Conservation (phyloP, 2,113 vertebrate species). For the Pseudorhombus dupliciocellatus region DNA sequence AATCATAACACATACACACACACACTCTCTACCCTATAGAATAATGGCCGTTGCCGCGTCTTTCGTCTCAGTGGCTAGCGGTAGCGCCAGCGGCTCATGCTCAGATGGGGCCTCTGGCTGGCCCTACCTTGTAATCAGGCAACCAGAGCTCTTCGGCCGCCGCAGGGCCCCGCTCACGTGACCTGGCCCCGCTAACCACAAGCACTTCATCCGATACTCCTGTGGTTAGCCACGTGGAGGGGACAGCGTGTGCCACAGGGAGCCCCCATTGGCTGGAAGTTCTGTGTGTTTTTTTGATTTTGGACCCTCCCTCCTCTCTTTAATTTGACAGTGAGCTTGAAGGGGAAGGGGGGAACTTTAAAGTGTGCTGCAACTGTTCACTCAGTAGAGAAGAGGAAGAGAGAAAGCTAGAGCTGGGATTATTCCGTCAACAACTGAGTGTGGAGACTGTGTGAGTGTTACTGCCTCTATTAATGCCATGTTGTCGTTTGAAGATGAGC, state of each 20-base stretch:
- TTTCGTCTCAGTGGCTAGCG: constrained; percentile 66
- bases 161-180: constrained; percentile 74
- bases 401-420: constrained; percentile 45
- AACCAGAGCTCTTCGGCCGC: constrained; percentile 65
- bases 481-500: neutral
- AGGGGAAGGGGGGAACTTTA: constrained; percentile 66
- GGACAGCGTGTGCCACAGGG: constrained; percentile 60
- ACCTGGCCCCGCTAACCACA: constrained; percentile 78
- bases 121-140: constrained; percentile 83
- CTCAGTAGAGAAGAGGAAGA: constrained; percentile 41
- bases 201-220: constrained; percentile 82
- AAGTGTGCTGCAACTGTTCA: constrained; percentile 55
- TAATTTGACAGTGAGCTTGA: constrained; percentile 69
- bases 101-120: constrained; percentile 71
- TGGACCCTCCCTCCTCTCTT: constrained; percentile 67
- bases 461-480: neutral
- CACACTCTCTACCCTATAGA: constrained; percentile 22
- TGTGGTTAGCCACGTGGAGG: constrained; percentile 72
- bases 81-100: constrained; percentile 74
- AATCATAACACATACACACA: constrained; percentile 42
- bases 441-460: constrained; percentile 56
- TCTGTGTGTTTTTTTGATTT: constrained; percentile 59
- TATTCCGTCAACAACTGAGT: constrained; percentile 11
- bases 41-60: constrained; percentile 61
- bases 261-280: constrained; percentile 75